phyloP scores from a whole-genome alignment of 2,113 vertebrate species.

The Empidonax alnorum region DNA sequence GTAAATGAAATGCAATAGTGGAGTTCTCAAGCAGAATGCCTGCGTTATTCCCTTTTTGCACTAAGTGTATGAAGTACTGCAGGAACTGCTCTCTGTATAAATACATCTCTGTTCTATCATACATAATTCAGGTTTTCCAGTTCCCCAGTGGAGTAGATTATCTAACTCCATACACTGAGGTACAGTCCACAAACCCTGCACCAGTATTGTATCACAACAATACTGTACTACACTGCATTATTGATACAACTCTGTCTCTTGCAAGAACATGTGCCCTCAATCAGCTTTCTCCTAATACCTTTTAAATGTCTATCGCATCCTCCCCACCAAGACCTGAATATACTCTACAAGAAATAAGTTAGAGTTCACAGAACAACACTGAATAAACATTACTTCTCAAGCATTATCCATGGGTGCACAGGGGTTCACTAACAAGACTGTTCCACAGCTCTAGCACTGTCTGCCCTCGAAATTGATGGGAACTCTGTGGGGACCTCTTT shows the following conservation, averaged over 20 bases:
- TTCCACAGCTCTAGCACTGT: background rate
- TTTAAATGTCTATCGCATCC: background rate
- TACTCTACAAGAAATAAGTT: background rate
- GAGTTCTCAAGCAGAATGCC: constrained; percentile 23
- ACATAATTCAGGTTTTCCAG: constrained; percentile 49
- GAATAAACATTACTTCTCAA: background rate
- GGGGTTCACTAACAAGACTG: background rate
- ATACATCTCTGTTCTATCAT: constrained; percentile 34
- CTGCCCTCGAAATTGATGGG: background rate
- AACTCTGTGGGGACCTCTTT: background rate
- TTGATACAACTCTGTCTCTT: background rate
- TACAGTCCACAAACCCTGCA: background rate
- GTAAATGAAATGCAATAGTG: constrained; percentile 38
- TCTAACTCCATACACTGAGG: constrained; percentile 9
- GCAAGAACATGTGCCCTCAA: background rate
- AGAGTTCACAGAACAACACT: background rate
- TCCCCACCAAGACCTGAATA: background rate
- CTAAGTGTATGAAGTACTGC: background rate
- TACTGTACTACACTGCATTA: background rate
- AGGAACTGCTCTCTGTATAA: constrained; percentile 39
- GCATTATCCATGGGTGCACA: background rate
- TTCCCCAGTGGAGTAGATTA: background rate
- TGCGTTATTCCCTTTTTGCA: background rate
- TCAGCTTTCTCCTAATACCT: constrained; percentile 21
- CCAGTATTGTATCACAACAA: background rate